Evolutionary conservation across 1,140 invertebrate genomes (phyloP).

Genomic region (Cotesia glomerata): DNA sequence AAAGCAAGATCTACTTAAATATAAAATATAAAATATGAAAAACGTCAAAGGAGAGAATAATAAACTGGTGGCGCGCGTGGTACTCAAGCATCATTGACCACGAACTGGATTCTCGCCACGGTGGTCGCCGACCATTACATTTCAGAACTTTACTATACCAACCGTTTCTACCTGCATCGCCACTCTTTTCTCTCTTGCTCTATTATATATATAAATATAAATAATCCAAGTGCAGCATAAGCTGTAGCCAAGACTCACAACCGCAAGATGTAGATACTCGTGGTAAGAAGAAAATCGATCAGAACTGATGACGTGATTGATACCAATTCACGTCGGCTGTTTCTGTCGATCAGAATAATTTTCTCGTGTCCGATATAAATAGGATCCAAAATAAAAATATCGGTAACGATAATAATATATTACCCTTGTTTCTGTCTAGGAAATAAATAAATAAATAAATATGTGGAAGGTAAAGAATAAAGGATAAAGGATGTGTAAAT

Average conservation of each 20-base stretch:
- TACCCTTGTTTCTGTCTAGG: no score
- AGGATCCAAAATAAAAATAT: background rate
- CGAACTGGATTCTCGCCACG: constrained; percentile 18
- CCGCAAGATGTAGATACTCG: background rate
- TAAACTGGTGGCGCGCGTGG: constrained; percentile 15
- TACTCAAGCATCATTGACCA: constrained; percentile 22
- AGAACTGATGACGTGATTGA: constrained; percentile 16
- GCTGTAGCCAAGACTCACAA: background rate
- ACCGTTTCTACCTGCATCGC: background rate
- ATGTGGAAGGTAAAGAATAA: no score
- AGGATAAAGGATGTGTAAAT: no score
- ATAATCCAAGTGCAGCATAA: background rate
- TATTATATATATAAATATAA: background rate
- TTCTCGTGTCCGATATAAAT: background rate
- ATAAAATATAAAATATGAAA: background rate
- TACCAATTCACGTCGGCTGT: constrained; percentile 4
- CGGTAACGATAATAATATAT: no score
- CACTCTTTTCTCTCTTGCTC: background rate
- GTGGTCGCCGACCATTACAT: constrained; percentile 15
- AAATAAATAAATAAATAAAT: no score
- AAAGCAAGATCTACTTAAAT: background rate
- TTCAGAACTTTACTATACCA: constrained; percentile 11
- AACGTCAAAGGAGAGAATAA: background rate
- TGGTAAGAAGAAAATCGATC: background rate
- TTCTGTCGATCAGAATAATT: constrained; percentile 7